These are phyloP conservation scores for Hypotaenidia okinawae DNA, from an alignment of 2,797 vertebrate genomes.

Conservation along the genomic window DNA sequence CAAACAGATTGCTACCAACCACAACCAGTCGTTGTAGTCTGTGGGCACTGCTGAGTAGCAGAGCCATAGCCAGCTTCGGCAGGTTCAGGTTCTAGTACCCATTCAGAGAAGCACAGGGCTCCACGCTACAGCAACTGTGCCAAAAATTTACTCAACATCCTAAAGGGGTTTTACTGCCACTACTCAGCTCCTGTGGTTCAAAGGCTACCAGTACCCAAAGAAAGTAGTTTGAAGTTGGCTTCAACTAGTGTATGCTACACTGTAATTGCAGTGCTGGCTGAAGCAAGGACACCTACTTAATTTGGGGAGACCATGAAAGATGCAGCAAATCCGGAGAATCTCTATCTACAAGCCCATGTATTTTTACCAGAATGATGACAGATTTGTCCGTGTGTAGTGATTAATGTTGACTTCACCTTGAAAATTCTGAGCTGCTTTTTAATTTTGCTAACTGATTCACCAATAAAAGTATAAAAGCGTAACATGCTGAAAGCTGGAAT, in stretches of 20 bases:
- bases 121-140: background rate
- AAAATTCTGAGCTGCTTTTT: conserved; percentile 31
- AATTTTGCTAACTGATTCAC: conserved; percentile 52
- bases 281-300: background rate
- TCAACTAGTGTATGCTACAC: background rate
- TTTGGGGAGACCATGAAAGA: background rate
- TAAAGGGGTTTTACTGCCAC: conserved; percentile 8
- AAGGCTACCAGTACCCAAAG: background rate
- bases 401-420: conserved; percentile 25
- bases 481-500: conserved; percentile 64
- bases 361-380: conserved; percentile 2
- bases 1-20: background rate
- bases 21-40: background rate
- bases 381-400: background rate
- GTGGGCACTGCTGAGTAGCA: background rate
- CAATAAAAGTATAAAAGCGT: conserved; percentile 43
- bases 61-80: background rate
- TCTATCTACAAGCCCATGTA: background rate
- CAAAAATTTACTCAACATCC: conserved; percentile 41
- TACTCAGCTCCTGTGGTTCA: background rate
- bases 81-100: background rate
- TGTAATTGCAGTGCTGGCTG: conserved; percentile 1
- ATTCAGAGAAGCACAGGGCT: background rate
- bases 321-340: conserved; percentile 2
- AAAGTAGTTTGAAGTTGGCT: background rate